phyloP scores from a whole-genome alignment of 2,797 vertebrate genomes.

The Eulemur rubriventer region DNA sequence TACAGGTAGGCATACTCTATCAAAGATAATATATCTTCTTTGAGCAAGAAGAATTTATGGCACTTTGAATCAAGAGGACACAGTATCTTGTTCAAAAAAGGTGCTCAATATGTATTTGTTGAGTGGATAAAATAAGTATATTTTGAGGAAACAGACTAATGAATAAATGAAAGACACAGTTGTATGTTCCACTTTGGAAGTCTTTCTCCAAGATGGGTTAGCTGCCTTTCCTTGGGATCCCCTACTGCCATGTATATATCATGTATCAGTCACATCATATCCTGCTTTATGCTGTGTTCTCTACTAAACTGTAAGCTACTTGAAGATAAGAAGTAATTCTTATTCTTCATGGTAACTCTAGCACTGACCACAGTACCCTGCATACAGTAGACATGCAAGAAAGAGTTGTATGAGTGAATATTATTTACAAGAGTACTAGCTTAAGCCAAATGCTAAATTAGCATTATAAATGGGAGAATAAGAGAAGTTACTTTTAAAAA shows the following conservation, averaged over 20 bases:
- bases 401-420: not conserved
- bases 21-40: not conserved
- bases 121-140: not conserved
- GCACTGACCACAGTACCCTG: not conserved
- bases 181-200: not conserved
- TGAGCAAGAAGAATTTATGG: not conserved
- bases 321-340: not conserved
- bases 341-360: not conserved
- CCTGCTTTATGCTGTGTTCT: not conserved
- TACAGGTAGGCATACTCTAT: not conserved
- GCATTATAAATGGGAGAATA: not conserved
- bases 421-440: not conserved
- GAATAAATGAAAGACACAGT: not conserved
- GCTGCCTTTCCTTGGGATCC: not conserved
- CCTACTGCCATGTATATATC: rapidly evolving
- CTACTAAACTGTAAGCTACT: not conserved
- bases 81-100: not conserved
- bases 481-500: not conserved
- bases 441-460: not conserved
- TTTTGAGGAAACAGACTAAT: not conserved
- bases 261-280: not conserved
- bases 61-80: not conserved
- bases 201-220: not conserved
- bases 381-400: not conserved
- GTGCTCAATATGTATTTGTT: not conserved